Evolutionary conservation across 2,888 invertebrate species (phyloP), one percentile per base, ranked within the genome.

Genomic region (Lochmaea crataegi): DNA sequence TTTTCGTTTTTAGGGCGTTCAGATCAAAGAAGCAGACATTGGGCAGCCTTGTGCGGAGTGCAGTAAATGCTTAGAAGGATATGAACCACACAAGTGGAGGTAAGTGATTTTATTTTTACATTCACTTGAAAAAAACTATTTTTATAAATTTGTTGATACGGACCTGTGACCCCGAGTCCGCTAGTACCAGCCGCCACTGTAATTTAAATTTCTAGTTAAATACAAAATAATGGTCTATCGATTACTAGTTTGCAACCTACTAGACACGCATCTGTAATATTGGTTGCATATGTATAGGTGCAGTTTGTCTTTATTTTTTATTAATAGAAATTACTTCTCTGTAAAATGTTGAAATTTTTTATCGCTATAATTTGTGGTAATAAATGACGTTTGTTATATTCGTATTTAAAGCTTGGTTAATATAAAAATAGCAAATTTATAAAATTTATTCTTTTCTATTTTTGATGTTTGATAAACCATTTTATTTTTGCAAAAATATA

Each of bases 41-140:
- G 96, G 96, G 32, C 93, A 95, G 81, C 94, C 95, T 56, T 97
- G 96, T 84, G 91, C 94, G 83, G 91, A 92, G 84, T 97, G 96
- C 85, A 92, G 91, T 71, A 93, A 94, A 82, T 96, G 96, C 85
- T 90, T 79, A 67, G 78, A 93, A 14, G 96, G 96, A 64, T 97
- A 94, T 87, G 90, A 91, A 73, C 91, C 93, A 70, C 96, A 97
- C 86, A 89, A 91, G 80, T 97, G 96, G 96, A 93, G 96, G 96
- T 96, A 87, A 91, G 94, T 89, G 10, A 61, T 73, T n/a, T n/a
- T 70, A 75, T 51, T 68, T 65, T 53, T 67, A 7, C 41, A 32
- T 32, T 32, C 26, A 32, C 26, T 26, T 2, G 26, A 26, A 26
- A 32, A 32, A 32, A 32, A 32, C 26, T 32, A 32, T 32, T 32